phyloP scores from a whole-genome alignment of 2,797 vertebrate species.

The Echiichthys vipera region DNA sequence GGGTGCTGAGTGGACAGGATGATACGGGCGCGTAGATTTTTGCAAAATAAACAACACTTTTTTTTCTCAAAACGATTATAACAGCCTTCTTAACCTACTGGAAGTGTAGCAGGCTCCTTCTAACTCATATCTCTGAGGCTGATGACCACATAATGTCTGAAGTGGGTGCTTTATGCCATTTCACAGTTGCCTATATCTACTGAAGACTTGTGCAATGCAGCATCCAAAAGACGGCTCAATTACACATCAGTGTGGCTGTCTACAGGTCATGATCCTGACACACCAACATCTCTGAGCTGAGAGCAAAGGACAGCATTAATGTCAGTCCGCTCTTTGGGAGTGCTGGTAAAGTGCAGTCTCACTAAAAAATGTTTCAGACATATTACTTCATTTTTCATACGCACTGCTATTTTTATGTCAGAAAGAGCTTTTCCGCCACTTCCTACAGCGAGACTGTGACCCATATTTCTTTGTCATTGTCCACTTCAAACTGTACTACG shows the following conservation, averaged over 20 bases:
- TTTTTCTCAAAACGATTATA: too few species aligned
- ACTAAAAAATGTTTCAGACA: conserved; percentile 17
- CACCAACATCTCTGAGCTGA: not conserved
- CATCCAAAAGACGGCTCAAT: not conserved
- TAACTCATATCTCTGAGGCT: too few species aligned
- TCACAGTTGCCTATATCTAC: too few species aligned
- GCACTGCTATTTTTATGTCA: conserved; percentile 58
- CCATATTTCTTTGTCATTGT: conserved; percentile 41
- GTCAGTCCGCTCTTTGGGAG: conserved; percentile 1
- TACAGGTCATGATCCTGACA: not conserved
- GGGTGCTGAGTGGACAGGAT: too few species aligned
- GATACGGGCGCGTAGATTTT: too few species aligned
- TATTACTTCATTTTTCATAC: conserved; percentile 66
- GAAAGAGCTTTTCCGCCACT: conserved; percentile 35
- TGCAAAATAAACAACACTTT: too few species aligned
- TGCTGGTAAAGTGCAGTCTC: conserved; percentile 21
- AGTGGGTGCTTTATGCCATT: too few species aligned
- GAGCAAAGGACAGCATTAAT: conserved; percentile 4
- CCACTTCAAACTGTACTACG: not conserved
- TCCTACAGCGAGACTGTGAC: conserved; percentile 44
- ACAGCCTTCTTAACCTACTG: too few species aligned
- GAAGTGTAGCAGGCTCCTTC: too few species aligned
- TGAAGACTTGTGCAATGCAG: not conserved
- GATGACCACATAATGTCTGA: too few species aligned
- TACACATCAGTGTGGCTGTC: not conserved